phyloP scores from a whole-genome alignment of 2,113 vertebrate genomes.

The Pterophyllum scalare region DNA sequence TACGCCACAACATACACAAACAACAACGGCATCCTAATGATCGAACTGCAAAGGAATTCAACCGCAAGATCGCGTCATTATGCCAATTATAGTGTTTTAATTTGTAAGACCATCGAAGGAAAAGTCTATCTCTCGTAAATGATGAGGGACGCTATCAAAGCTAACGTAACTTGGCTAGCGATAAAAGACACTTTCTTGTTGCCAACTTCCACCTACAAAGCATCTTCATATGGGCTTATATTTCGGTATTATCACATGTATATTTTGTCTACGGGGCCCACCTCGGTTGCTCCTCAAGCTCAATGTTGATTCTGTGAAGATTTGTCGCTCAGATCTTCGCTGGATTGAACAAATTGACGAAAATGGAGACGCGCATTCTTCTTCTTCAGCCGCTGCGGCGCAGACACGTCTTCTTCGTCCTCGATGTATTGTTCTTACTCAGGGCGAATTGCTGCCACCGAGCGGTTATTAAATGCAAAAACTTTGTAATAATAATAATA shows the following conservation, averaged over 20 bases:
- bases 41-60: accelerated
- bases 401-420: constrained; percentile 8
- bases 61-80: accelerated
- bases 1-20: constrained; percentile 42
- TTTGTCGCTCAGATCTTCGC: not conserved
- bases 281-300: constrained; percentile 17
- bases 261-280: not conserved
- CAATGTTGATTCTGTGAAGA: not conserved
- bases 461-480: not conserved
- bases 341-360: not conserved
- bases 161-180: constrained; percentile 30
- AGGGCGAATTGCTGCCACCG: not conserved
- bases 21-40: accelerated
- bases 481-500: too few species aligned
- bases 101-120: not conserved
- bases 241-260: too few species aligned
- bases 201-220: not conserved
- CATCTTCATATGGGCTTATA: accelerated
- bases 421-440: not conserved
- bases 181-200: not conserved
- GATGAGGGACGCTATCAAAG: not conserved
- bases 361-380: constrained; percentile 28
- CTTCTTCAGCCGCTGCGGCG: constrained; percentile 32
- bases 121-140: not conserved
- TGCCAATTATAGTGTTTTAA: not conserved